Percentiles rank a stretch among this genome's conserved stretches.
Conservation (phyloP, 2,888 invertebrate genomes). For the Coecobrya sp. region DNA sequence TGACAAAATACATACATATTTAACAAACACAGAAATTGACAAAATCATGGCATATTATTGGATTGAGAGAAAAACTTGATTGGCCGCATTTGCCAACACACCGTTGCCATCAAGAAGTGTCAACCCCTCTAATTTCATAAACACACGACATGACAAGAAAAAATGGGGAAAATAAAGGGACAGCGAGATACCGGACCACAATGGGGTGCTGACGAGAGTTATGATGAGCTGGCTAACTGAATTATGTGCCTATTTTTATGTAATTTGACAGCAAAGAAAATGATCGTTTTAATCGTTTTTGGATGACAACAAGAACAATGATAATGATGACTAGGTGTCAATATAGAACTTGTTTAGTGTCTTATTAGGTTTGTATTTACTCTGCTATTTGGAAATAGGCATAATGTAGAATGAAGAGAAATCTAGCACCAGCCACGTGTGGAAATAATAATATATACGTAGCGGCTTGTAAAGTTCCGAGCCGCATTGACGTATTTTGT, state of each 20-base stretch:
- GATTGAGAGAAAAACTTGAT: conserved; percentile 67
- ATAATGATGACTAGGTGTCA: too few species aligned
- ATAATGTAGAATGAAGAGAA: too few species aligned
- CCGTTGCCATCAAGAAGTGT: background rate
- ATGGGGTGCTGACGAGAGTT: background rate
- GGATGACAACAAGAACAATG: too few species aligned
- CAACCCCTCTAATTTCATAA: conserved; percentile 66
- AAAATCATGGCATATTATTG: conserved; percentile 38
- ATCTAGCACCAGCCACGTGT: too few species aligned
- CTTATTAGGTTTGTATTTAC: too few species aligned
- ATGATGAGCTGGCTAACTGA: background rate
- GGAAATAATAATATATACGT: too few species aligned
- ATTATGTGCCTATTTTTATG: background rate
- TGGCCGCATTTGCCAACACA: conserved; percentile 27
- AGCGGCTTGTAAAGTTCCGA: too few species aligned
- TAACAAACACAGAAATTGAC: conserved; percentile 5
- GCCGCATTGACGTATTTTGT: too few species aligned
- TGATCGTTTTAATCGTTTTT: too few species aligned
- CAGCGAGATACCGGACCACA: conserved; percentile 34
- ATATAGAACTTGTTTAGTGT: too few species aligned
- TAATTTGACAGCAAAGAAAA: too few species aligned
- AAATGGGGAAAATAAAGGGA: conserved; percentile 8
- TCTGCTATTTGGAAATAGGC: too few species aligned
- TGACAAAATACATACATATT: background rate
- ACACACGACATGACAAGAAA: conserved; percentile 64